Evolutionary conservation across 2,113 vertebrate species (phyloP).

Genomic region (Anser brachyrhynchus): DNA sequence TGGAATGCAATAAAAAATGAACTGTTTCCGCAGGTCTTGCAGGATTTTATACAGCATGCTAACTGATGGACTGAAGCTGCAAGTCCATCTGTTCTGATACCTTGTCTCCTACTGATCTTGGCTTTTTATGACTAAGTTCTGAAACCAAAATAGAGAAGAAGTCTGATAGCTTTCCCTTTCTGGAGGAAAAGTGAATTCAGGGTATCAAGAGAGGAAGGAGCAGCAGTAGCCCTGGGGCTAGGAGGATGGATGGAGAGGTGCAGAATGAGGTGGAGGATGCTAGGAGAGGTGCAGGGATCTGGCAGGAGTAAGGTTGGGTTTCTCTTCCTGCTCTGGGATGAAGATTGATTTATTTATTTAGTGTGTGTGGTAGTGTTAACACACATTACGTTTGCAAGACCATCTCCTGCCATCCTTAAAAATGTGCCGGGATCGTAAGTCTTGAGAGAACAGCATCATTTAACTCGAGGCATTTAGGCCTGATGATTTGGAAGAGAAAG

Average conservation of each 20-base stretch:
- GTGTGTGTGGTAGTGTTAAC: not conserved
- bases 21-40: not conserved
- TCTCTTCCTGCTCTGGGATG: not conserved
- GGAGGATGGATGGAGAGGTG: not conserved
- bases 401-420: not conserved
- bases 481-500: not conserved
- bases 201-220: not conserved
- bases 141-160: not conserved
- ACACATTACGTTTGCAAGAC: not conserved
- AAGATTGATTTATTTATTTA: not conserved
- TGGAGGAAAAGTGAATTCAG: not conserved
- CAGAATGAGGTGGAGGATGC: not conserved
- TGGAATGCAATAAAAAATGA: not conserved
- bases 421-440: not conserved
- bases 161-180: not conserved
- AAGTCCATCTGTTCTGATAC: constrained; percentile 33
- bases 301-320: accelerated
- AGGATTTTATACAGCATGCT: not conserved
- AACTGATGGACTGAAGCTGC: constrained; percentile 4
- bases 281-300: accelerated
- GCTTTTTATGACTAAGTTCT: not conserved
- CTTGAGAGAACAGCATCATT: accelerated
- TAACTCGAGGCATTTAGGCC: not conserved
- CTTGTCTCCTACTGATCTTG: constrained; percentile 5
- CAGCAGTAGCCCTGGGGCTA: not conserved